Evolutionary conservation across 2,797 vertebrate genomes (phyloP).

Genomic region (Enoplosus armatus): DNA sequence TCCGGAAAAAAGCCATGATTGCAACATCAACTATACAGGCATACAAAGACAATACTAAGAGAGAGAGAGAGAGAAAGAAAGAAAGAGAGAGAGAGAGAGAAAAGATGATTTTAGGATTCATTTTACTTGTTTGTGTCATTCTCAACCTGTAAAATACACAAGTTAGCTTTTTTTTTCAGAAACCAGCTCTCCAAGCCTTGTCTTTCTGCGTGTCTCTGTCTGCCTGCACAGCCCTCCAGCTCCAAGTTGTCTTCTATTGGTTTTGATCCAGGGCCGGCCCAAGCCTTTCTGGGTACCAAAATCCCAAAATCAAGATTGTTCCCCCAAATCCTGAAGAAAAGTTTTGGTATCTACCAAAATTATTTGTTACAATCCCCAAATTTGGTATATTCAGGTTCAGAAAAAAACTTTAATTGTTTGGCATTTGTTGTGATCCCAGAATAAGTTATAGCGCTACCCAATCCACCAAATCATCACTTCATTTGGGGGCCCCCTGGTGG

Average conservation of each 20-base stretch:
- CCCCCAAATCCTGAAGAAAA: neutral
- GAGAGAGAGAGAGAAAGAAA: conserved; percentile 62
- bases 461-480: neutral
- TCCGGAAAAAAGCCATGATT: conserved; percentile 90
- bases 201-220: conserved; percentile 65
- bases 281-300: neutral
- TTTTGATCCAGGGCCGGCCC: conserved; percentile 41
- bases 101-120: conserved; percentile 62
- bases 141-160: conserved; percentile 76
- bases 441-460: neutral
- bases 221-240: conserved; percentile 78
- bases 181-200: conserved; percentile 69
- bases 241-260: conserved; percentile 37
- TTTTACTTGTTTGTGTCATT: conserved; percentile 72
- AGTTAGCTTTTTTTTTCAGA: conserved; percentile 59
- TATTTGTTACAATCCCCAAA: neutral
- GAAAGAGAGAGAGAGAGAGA: conserved; percentile 55
- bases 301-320: neutral
- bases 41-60: conserved; percentile 90
- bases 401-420: neutral
- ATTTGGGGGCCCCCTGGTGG: neutral
- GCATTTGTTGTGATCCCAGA: neutral
- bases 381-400: conserved; percentile 1
- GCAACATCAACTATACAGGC: conserved; percentile 93
- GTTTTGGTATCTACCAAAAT: neutral